Conservation (phyloP, 2,113 vertebrate species). For the Columba livia region DNA sequence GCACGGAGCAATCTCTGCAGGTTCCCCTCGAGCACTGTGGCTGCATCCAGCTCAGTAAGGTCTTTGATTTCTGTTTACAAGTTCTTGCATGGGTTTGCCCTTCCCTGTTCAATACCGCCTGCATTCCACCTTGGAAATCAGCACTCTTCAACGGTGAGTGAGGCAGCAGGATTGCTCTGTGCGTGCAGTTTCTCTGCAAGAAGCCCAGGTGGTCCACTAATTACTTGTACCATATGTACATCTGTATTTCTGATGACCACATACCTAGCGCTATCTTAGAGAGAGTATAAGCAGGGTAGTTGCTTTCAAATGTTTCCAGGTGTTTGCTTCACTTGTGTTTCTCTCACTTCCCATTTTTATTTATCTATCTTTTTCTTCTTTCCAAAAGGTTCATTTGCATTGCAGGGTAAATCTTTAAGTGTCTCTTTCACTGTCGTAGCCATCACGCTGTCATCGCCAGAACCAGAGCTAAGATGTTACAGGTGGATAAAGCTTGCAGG, state of each 20-base stretch:
- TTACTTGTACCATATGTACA: rapidly evolving
- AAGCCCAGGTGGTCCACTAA: rapidly evolving
- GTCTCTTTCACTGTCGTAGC: neutral
- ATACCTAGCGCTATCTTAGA: rapidly evolving
- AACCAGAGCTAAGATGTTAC: neutral
- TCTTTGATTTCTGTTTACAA: neutral
- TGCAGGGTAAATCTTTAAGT: neutral
- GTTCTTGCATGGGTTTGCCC: neutral
- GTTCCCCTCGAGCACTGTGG: neutral
- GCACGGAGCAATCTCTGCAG: neutral
- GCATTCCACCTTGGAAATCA: neutral
- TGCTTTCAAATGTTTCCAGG: neutral
- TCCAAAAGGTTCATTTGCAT: neutral
- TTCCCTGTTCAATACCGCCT: neutral
- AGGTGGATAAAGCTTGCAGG: neutral
- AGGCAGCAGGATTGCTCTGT: neutral
- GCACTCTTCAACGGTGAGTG: rapidly evolving
- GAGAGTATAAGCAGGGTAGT: neutral
- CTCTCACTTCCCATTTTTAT: neutral
- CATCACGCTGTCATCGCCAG: neutral
- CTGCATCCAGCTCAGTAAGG: neutral
- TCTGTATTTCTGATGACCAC: neutral
- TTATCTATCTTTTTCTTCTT: too few relatives aligned
- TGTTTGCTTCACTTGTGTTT: neutral
- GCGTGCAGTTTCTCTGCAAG: neutral